Evolutionary conservation across 1,140 invertebrate genomes (phyloP), one percentile per base, ranked within the genome.

Genomic region (Bactericera cockerelli): DNA sequence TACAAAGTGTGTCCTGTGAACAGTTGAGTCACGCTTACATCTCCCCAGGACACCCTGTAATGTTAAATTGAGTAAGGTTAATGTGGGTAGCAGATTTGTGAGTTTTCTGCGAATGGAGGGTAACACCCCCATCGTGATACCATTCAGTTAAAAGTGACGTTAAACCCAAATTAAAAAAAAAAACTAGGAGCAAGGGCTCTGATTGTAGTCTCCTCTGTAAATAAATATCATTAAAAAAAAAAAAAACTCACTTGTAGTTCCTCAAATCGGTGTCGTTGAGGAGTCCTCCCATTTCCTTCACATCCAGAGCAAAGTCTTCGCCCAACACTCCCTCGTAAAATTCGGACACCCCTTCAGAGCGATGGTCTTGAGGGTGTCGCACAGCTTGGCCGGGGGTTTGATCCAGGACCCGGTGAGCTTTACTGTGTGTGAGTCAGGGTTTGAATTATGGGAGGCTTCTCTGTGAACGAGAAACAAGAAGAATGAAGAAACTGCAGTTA

Each of bases 291-390:
- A 75, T 70, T 24, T 81, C 76, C 56, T 80, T 69, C 1, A 94
- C 67, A 72, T 94, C 91, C 19, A 83, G 70, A 0, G 84, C 66
- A 26, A 95, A 75, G n/a, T 76, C 69, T 19, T 76, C 70, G 0
- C 84, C 77, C 33, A 94, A 65, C 0, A 72, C 75, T 0, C 90
- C 89, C 66, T 82, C 85, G 67, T 94, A 92, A 22, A 93, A 77
- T 63, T 81, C 81, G 49, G 81, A 71, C 0, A 81, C 82, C 83
- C 85, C 60, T 80, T 80, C 59, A 80, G 71, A 0, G 87, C 80
- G 24, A 95, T 77, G 4, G 76, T 71, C 58, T 73, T 67, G 59
- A 92, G 73, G 0, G 89, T 92, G 22, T 80, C 71, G 63, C 87
- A 92, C 1, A 90, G 67, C 56, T 49, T 49, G 42, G 76, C 77